These are phyloP conservation scores for Gobius niger DNA, from an alignment of 2,113 vertebrate genomes.

Conservation along the genomic window DNA sequence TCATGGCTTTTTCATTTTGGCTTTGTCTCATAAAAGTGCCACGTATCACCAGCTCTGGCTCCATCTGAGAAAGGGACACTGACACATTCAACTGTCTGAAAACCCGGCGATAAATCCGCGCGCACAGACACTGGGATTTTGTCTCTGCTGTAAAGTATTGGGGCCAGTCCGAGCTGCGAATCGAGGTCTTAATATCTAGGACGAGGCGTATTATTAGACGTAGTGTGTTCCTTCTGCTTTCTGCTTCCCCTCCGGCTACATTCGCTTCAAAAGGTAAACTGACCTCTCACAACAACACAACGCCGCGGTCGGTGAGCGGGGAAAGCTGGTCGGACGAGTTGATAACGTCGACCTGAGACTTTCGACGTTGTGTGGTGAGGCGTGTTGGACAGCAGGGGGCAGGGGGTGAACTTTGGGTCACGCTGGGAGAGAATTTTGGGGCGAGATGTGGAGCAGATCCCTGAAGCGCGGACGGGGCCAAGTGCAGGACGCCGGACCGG, in stretches of 20 bases:
- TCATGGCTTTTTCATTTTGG: too few relatives aligned
- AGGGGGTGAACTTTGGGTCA: constrained; percentile 32
- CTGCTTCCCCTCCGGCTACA: constrained; percentile 41
- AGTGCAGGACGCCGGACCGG: constrained; percentile 64
- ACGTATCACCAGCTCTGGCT: too few relatives aligned
- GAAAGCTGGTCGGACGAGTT: background rate
- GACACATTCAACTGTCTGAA: too few relatives aligned
- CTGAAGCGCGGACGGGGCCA: constrained; percentile 70
- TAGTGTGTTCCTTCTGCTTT: constrained; percentile 53
- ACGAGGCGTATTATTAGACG: constrained; percentile 61
- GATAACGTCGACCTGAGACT: background rate
- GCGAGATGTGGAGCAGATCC: constrained; percentile 73
- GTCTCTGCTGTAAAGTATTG: constrained; percentile 38
- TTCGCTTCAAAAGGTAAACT: constrained; percentile 34
- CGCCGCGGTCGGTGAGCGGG: constrained; percentile 22
- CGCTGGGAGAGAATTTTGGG: constrained; percentile 18
- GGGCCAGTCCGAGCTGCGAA: constrained; percentile 61
- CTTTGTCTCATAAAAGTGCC: too few relatives aligned
- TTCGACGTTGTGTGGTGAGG: background rate
- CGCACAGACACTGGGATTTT: constrained; percentile 20
- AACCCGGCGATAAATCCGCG: background rate
- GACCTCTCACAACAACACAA: background rate
- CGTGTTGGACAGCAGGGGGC: background rate
- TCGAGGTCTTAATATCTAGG: constrained; percentile 71
- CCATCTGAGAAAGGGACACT: too few relatives aligned